Conservation (phyloP, 2,113 vertebrate species). For the Ictalurus punctatus region DNA sequence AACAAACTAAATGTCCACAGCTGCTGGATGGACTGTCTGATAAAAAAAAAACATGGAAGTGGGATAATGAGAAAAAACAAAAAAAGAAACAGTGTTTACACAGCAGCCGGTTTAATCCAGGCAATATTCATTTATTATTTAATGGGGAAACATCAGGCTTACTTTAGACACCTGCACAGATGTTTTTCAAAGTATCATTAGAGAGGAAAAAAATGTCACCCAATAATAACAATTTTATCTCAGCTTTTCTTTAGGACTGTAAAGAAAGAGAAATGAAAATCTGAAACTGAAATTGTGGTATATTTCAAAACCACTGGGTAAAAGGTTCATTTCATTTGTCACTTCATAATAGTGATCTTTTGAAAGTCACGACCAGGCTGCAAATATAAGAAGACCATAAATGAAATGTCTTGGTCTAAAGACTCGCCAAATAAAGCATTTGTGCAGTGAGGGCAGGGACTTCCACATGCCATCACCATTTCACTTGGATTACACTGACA, state of each 20-base stretch:
- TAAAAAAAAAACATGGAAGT: neutral
- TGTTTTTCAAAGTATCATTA: neutral
- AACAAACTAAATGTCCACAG: constrained; percentile 35
- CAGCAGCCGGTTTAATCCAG: constrained; percentile 4
- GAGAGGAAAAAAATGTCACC: neutral
- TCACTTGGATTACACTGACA: neutral
- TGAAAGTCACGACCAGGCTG: neutral
- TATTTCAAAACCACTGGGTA: neutral
- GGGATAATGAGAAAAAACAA: neutral
- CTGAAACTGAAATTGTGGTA: neutral
- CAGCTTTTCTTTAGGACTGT: neutral
- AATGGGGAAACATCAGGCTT: neutral
- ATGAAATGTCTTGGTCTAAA: neutral
- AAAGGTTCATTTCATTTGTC: neutral
- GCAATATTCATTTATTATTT: constrained; percentile 3
- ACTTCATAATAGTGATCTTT: too few relatives aligned
- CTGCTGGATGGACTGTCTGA: constrained; percentile 23
- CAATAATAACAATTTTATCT: neutral
- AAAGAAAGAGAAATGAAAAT: neutral
- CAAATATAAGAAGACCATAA: neutral
- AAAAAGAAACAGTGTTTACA: neutral
- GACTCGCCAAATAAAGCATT: constrained; percentile 8
- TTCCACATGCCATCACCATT: constrained; percentile 39
- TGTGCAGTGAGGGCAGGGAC: constrained; percentile 47
- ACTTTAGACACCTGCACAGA: neutral